Evolutionary conservation across 2,888 invertebrate genomes (phyloP), one percentile per base, ranked within the genome.

Genomic region (Strigamia crassipes): DNA sequence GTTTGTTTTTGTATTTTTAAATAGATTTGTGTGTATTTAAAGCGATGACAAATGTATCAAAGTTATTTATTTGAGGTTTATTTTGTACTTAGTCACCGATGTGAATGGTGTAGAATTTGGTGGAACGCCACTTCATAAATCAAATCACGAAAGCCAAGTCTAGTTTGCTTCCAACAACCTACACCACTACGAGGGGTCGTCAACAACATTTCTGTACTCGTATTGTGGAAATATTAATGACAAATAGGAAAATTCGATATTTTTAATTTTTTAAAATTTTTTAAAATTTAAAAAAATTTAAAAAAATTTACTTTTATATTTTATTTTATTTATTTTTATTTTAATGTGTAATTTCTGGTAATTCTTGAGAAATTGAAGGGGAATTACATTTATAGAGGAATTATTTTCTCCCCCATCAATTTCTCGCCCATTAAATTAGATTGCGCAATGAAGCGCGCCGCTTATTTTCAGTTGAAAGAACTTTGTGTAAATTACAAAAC

Each of bases 341-440:
- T 18, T 9, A 8, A 4, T 8, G 56, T 56, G 10, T 56, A 18
- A 56, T 51, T 51, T 51, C n/a, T 6, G 18, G 18, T 18, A 56
- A 18, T 56, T 56, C n/a, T 56, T n/a, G n/a, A 18, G 18, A 18
- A 56, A 18, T 56, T 56, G 56, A 18, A 18, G 15, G 56, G 18
- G 56, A 56, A 56, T 56, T 18, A 56, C 56, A 56, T 56, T 56
- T 18, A 18, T 56, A 21, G 56, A 56, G 56, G 56, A 56, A 56
- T 56, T 56, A 56, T 56, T 56, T 56, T 56, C 56, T 56, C 56
- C 56, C 56, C 56, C 56, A 56, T 56, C 56, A 56, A 56, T 56
- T 56, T 56, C 56, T 56, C 56, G 18, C 56, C 56, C 56, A 56
- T 56, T 56, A 56, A 56, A 56, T 56, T 56, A 56, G 56, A 56